Evolutionary conservation across 2,888 invertebrate species (phyloP).

Genomic region (Gastracanthus pulcherrimus): DNA sequence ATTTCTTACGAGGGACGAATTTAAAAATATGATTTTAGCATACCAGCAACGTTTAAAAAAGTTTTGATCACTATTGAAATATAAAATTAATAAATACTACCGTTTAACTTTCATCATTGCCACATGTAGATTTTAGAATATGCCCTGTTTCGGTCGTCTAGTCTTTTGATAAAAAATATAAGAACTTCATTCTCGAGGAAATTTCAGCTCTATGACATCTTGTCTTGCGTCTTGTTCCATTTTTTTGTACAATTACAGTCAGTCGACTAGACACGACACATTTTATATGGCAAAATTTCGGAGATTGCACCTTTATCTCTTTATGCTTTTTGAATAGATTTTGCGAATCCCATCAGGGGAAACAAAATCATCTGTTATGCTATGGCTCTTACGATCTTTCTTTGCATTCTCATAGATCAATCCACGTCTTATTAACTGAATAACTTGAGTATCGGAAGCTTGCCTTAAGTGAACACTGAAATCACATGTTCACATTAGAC

Average conservation of each 20-base stretch:
- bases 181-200: constrained; percentile 24
- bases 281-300: constrained; percentile 45
- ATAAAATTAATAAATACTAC: not conserved
- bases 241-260: constrained; percentile 52
- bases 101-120: not conserved
- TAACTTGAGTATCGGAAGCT: not conserved
- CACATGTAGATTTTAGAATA: constrained; percentile 18
- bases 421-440: not conserved
- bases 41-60: not conserved
- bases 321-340: constrained; percentile 16
- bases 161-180: constrained; percentile 38
- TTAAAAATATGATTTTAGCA: not conserved
- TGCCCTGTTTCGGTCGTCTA: constrained; percentile 37
- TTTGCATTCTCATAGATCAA: not conserved
- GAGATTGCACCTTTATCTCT: constrained; percentile 45
- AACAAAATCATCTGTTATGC: constrained; percentile 22
- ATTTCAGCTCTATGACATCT: constrained; percentile 18
- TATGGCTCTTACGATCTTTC: constrained; percentile 2
- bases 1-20: not conserved
- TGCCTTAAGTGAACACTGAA: not conserved
- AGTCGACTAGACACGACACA: constrained; percentile 57
- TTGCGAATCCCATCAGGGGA: not conserved
- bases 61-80: not conserved
- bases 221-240: constrained; percentile 32
- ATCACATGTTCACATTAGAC: constrained; percentile 61